Evolutionary conservation across 1,140 invertebrate genomes (phyloP), one percentile per base, ranked within the genome.

Genomic region (Pseudobourletiella spinata): DNA sequence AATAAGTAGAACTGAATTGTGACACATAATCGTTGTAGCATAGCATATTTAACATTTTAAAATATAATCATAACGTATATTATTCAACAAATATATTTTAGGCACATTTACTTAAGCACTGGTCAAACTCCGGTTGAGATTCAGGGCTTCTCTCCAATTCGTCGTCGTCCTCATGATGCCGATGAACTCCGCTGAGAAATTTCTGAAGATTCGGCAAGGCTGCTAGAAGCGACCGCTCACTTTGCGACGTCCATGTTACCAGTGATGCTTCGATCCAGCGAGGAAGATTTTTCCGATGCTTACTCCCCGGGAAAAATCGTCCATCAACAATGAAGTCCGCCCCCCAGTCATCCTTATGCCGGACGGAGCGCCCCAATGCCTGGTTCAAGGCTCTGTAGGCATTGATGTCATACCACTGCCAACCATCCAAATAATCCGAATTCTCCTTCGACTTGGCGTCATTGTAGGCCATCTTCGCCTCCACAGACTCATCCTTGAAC

Each of bases 401-500:
- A 48, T 18, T 48, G 20, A 22, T 22, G 6, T 22, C 20, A 22
- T 48, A 48, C 44, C 44, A 48, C 18, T 48, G 44, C 4, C 6
- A 15, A 11, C 44, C 44, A 48, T 22, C 20, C 14, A 48, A 22
- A 52, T 16, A 18, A 57, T 24, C 43, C 20, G 1, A 1, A 1
- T 35, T 55, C 3, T 30, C 25, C n/a, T 26, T 35, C 14, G 14
- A 26, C 3, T 52, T 55, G 24, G 8, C 4, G 15, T 59, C 22
- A 42, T 63, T 66, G 20, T 66, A 66, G 0, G 26, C 16, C 32
- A 20, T 55, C 39, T 66, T 66, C 2, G n/a, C 1, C 16, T 35
- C 20, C 11, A 63, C 28, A 1, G 25, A 26, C 0, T 22, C 28
- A 43, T 61, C 51, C 20, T 25, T 15, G 3, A 22, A 15, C 25